phyloP scores from a whole-genome alignment of 2,113 vertebrate genomes.

The Dasyurus viverrinus region DNA sequence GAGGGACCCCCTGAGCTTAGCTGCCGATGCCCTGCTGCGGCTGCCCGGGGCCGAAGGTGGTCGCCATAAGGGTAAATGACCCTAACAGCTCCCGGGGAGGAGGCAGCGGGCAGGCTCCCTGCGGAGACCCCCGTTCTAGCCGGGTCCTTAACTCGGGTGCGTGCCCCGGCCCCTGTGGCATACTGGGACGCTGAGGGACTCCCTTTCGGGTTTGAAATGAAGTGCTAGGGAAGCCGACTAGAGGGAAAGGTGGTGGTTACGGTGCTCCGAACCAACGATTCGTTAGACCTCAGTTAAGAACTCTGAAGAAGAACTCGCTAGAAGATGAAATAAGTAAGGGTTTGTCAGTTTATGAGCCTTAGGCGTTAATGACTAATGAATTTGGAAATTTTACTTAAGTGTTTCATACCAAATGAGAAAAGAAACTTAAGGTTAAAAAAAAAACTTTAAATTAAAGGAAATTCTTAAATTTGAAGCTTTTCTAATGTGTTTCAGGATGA shows the following conservation, averaged over 20 bases:
- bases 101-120: no score
- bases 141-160: no score
- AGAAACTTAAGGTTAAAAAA: neutral
- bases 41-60: neutral
- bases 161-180: neutral
- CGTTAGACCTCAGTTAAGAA: neutral
- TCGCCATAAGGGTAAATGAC: neutral
- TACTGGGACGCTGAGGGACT: neutral
- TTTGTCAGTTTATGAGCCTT: no score
- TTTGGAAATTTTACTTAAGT: neutral
- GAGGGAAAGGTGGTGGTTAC: neutral
- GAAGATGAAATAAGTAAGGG: neutral
- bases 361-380: neutral
- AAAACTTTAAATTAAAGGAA: neutral
- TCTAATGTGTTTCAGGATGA: slow-evolving; percentile 85
- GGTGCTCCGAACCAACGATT: neutral
- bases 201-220: no score
- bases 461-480: neutral
- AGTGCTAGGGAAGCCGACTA: no score
- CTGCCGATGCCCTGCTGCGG: neutral
- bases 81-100: neutral
- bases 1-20: neutral
- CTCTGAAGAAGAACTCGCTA: neutral
- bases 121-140: no score
- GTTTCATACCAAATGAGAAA: no score